A percentile compares a stretch with the other conserved stretches of the same genome.
Conservation (phyloP, 2,888 invertebrate species). For the Omphaloscelis lunosa region DNA sequence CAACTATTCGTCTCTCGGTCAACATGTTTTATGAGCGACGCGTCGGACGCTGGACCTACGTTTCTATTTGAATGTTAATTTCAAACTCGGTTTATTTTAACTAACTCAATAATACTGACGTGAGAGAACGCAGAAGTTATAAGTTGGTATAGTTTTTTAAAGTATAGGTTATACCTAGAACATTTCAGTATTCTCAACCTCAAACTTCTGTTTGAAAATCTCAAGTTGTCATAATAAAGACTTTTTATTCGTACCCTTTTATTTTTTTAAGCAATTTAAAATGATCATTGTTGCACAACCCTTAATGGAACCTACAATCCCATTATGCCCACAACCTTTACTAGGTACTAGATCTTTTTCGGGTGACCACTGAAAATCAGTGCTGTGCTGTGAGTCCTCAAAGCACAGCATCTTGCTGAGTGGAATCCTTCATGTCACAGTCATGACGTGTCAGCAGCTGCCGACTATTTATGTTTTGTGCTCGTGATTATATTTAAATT, state of each 20-base stretch:
- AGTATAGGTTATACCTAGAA: neutral
- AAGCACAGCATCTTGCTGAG: too few species aligned
- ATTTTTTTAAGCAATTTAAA: neutral
- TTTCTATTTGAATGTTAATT: constrained; percentile 90
- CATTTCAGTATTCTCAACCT: neutral
- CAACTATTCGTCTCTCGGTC: constrained; percentile 88
- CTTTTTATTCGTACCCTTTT: neutral
- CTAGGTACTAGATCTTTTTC: neutral
- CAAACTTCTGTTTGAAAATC: neutral
- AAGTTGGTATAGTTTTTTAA: neutral
- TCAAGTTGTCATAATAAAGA: neutral
- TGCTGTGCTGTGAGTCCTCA: too few species aligned
- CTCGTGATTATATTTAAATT: too few species aligned
- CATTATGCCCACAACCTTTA: neutral
- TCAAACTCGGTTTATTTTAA: constrained; percentile 83
- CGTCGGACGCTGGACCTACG: constrained; percentile 77
- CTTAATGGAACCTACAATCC: too few species aligned
- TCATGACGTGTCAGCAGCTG: too few species aligned
- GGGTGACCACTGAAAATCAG: too few species aligned
- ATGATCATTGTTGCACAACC: neutral
- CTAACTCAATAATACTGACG: constrained; percentile 71
- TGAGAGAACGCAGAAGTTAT: constrained; percentile 60
- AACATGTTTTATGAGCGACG: constrained; percentile 87
- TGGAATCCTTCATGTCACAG: too few species aligned
- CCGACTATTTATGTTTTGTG: too few species aligned